A percentile compares a stretch with the other conserved stretches of the same genome.
Conservation (phyloP, 2,888 invertebrate species). For the Dynastes tityus region DNA sequence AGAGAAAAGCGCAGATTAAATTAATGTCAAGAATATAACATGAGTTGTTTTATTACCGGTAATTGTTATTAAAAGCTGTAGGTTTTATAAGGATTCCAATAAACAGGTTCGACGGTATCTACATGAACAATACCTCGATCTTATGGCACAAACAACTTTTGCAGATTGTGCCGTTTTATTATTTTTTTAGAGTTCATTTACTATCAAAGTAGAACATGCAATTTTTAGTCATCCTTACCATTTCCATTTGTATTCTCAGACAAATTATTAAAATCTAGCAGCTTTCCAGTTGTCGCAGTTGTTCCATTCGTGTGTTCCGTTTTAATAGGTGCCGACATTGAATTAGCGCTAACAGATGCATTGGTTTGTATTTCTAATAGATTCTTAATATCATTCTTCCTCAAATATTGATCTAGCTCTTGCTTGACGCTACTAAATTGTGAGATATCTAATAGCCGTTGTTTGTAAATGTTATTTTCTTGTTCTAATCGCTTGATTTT, state of each 20-base stretch:
- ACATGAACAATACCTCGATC: too few relatives aligned
- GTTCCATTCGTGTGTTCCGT: conserved; percentile 58
- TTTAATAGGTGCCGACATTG: conserved; percentile 48
- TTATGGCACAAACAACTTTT: too few relatives aligned
- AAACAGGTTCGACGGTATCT: too few relatives aligned
- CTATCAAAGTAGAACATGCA: too few relatives aligned
- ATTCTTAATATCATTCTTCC: conserved; percentile 72
- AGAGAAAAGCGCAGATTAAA: too few relatives aligned
- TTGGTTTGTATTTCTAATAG: conserved; percentile 69
- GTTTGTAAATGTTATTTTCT: conserved; percentile 88
- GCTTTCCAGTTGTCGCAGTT: conserved; percentile 56
- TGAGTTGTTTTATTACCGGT: too few relatives aligned
- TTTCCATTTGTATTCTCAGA: conserved; percentile 63
- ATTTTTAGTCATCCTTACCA: conserved; percentile 57
- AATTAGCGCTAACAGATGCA: conserved; percentile 50
- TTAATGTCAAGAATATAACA: too few relatives aligned
- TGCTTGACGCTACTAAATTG: conserved; percentile 72
- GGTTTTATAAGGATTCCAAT: too few relatives aligned
- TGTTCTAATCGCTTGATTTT: conserved; percentile 90
- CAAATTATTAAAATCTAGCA: conserved; percentile 64
- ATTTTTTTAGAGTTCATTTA: not conserved
- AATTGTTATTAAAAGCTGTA: too few relatives aligned
- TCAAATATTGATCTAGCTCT: conserved; percentile 72
- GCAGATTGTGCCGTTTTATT: too few relatives aligned
- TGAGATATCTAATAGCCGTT: conserved; percentile 81